Evolutionary conservation across 2,797 vertebrate species (phyloP).

Genomic region (Lutjanus campechanus): DNA sequence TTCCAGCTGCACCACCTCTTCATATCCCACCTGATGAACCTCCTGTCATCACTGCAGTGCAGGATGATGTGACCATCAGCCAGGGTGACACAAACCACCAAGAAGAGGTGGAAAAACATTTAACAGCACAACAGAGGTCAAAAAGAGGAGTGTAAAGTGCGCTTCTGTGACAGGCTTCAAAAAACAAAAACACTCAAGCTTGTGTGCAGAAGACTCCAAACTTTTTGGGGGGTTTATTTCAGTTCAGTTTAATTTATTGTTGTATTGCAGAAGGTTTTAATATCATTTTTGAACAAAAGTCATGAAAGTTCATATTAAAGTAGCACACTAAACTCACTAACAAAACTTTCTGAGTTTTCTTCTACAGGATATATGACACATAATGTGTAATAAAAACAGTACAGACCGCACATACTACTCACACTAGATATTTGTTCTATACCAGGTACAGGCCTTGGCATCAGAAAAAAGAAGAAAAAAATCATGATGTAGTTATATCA

Average conservation of each 20-base stretch:
- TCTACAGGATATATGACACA: background rate
- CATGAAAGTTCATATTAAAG: background rate
- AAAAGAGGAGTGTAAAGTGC: background rate
- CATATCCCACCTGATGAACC: background rate
- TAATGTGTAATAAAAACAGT: background rate
- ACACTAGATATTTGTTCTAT: background rate
- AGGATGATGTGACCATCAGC: background rate
- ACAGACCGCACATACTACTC: background rate
- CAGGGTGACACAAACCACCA: background rate
- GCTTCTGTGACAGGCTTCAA: background rate
- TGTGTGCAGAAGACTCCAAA: too few relatives aligned
- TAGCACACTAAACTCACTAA: background rate
- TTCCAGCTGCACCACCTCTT: background rate
- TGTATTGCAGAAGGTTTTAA: background rate
- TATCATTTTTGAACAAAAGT: background rate
- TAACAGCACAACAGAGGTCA: background rate
- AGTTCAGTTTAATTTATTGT: background rate
- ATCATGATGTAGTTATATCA: background rate
- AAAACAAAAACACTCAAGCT: background rate
- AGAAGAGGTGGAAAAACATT: background rate
- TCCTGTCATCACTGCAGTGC: background rate
- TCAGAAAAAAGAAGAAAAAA: background rate
- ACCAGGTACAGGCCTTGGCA: background rate
- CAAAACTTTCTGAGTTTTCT: background rate
- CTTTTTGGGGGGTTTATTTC: too few relatives aligned